Evolutionary conservation across 1,140 invertebrate genomes (phyloP).

Genomic region (Platyscapa corneri): DNA sequence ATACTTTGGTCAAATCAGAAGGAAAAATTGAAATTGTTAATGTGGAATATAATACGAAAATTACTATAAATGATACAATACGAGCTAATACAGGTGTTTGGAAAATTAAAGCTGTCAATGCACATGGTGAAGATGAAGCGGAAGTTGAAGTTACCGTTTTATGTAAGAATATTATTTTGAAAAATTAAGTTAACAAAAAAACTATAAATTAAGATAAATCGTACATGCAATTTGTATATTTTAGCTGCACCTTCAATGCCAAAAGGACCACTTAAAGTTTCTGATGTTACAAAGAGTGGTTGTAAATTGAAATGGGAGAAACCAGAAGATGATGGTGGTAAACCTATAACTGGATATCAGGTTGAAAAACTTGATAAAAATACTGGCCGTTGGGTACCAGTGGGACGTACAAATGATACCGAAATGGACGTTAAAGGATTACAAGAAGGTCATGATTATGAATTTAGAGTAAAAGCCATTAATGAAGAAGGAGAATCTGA

Average conservation of each 20-base stretch:
- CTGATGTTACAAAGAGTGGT: constrained; percentile 92
- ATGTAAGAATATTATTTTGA: constrained; percentile 74
- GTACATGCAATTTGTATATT: constrained; percentile 36
- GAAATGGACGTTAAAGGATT: constrained; percentile 94
- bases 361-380: constrained; percentile 97
- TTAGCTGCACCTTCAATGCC: constrained; percentile 86
- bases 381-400: constrained; percentile 95
- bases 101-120: constrained; percentile 92
- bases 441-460: constrained; percentile 94
- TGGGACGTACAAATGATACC: constrained; percentile 88
- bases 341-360: constrained; percentile 95
- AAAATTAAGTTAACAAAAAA: background rate
- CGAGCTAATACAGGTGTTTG: constrained; percentile 92
- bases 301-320: constrained; percentile 97
- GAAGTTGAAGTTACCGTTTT: constrained; percentile 95
- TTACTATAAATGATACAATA: constrained; percentile 88
- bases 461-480: constrained; percentile 97
- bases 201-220: background rate
- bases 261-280: constrained; percentile 93
- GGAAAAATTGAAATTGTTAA: constrained; percentile 90
- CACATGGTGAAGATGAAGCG: constrained; percentile 94
- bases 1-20: constrained; percentile 76
- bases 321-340: constrained; percentile 98
- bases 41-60: constrained; percentile 94
- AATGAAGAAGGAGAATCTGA: constrained; percentile 99